Percentiles rank a stretch among this genome's conserved stretches.
These are phyloP conservation scores for Archaeoteleia sp. DNA, from an alignment of 2,888 invertebrate genomes.

Conservation along the genomic window DNA sequence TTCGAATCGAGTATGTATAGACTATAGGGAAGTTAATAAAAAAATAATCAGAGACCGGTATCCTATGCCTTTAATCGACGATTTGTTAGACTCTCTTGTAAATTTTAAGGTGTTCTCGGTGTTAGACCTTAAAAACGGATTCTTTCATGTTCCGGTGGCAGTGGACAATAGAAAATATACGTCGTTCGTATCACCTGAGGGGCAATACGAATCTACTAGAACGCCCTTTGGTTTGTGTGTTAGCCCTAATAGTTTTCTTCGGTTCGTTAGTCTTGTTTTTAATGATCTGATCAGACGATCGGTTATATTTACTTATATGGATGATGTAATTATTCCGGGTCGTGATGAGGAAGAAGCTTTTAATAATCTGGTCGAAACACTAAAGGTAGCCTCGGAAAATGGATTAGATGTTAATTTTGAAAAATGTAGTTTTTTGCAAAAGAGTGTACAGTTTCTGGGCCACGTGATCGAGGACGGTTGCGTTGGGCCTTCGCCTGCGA, in stretches of 20 bases:
- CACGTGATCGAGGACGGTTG: slow-evolving; percentile 13
- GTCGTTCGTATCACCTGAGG: slow-evolving; percentile 21
- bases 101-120: slow-evolving; percentile 20
- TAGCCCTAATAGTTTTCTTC: slow-evolving; percentile 19
- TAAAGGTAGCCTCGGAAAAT: slow-evolving; percentile 12
- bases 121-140: slow-evolving; percentile 35
- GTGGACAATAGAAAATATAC: slow-evolving; percentile 26
- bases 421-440: slow-evolving; percentile 15
- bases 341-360: slow-evolving; percentile 11
- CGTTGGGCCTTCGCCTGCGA: slow-evolving; percentile 4
- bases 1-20: slow-evolving; percentile 32
- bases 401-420: slow-evolving; percentile 19
- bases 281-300: neutral
- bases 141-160: slow-evolving; percentile 32
- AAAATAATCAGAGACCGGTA: no score
- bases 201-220: slow-evolving; percentile 28
- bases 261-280: slow-evolving; percentile 19
- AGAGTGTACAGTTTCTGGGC: slow-evolving; percentile 15
- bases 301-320: slow-evolving; percentile 9
- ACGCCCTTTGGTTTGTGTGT: slow-evolving; percentile 25
- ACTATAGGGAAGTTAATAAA: neutral
- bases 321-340: slow-evolving; percentile 16
- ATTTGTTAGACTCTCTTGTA: neutral
- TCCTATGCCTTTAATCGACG: neutral
- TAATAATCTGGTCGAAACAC: no score